Evolutionary conservation across 2,888 invertebrate genomes (phyloP), one percentile per base, ranked within the genome.

Genomic region (Cataglyphis livida): DNA sequence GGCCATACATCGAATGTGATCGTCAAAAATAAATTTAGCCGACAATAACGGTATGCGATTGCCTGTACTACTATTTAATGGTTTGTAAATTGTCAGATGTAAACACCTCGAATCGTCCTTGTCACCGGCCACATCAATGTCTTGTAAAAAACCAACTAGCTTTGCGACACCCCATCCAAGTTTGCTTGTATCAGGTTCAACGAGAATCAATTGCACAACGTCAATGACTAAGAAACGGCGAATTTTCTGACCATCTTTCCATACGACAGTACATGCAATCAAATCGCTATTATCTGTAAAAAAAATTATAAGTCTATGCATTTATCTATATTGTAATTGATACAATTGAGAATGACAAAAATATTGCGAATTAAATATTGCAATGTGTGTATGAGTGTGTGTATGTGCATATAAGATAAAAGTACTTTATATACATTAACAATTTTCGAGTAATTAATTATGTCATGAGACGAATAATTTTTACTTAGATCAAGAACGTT

Each of bases 1-100:
- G 25, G 99, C 99, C 99, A 99, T 99, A 93, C 99, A 99, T 44
- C 99, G 96, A 89, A 99, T 99, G 94, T 99, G 99, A 95, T 99
- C 99, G 93, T 99, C 99, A 94, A 99, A 99, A 84, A 99, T 96
- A 95, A 99, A 99, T 95, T 98, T 98, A 12, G 98, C 98, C 4
- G 98, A 96, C 10, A 99, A 95, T n/a, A 98, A 95, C 0, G 98
- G 97, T 0, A 97, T 96, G 68, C 97, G 95, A 79, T 97, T 97
- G 35, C 96, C 95, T 0, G 97, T 96, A n/a, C 96, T 95, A 79
- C 97, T 96, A 84, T 95, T 95, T 75, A 96, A 95, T 0, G 98
- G 98, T 91, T 98, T 97, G 95, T 99, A 98, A 48, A 99, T 98
- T 0, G 98, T 98, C 75, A 99, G 96, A 93, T 99, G 98, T 32